Evolutionary conservation across 2,888 invertebrate genomes (phyloP).

Genomic region (Bursaphelenchus okinawaensis): DNA sequence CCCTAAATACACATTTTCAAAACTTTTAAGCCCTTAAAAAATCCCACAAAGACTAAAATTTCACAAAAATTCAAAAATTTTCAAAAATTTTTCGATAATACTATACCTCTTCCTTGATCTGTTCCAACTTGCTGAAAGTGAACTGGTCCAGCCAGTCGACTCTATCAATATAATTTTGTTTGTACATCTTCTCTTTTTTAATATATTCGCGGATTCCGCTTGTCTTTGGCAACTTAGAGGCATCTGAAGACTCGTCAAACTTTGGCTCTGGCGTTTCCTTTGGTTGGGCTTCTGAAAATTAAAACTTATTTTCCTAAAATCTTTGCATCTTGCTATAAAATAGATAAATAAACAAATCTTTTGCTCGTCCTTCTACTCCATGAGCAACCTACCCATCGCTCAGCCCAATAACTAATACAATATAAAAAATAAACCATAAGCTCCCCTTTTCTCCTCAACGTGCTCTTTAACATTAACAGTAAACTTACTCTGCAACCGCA

Average conservation of each 20-base stretch:
- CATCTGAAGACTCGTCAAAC: conserved; percentile 28
- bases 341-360: too few species aligned
- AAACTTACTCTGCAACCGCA: conserved; percentile 70
- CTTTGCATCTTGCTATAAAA: too few species aligned
- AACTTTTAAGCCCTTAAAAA: too few species aligned
- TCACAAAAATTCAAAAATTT: too few species aligned
- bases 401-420: too few species aligned
- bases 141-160: conserved; percentile 93
- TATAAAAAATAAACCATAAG: too few species aligned
- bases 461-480: conserved; percentile 67
- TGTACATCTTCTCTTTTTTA: conserved; percentile 77
- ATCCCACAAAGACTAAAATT: too few species aligned
- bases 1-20: too few species aligned
- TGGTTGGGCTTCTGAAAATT: neutral
- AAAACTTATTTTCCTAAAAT: neutral
- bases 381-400: too few species aligned
- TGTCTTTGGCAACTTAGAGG: conserved; percentile 1
- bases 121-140: conserved; percentile 88
- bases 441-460: too few species aligned
- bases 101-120: conserved; percentile 77
- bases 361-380: too few species aligned
- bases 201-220: conserved; percentile 75
- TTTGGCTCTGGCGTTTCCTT: conserved; percentile 9
- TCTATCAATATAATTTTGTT: conserved; percentile 72
- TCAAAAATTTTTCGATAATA: too few species aligned